A percentile compares a stretch with the other conserved stretches of the same genome.
phyloP scores from a whole-genome alignment of 2,888 invertebrate species.

The Gerris lacustris region DNA sequence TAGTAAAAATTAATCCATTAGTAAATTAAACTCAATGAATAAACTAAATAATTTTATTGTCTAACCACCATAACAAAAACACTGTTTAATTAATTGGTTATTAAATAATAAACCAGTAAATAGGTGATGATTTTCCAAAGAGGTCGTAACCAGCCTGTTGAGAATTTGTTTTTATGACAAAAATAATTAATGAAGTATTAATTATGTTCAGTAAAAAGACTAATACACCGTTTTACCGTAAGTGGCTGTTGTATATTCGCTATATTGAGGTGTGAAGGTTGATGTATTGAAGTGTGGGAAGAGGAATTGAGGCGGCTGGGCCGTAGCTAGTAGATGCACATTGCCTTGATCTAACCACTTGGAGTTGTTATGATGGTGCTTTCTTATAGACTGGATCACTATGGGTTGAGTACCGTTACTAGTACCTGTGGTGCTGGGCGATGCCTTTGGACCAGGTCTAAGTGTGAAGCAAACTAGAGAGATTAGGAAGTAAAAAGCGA shows the following conservation, averaged over 20 bases:
- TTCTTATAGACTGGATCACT: slow-evolving; percentile 2
- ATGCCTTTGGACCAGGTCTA: slow-evolving; percentile 59
- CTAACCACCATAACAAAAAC: no score
- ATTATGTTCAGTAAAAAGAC: no score
- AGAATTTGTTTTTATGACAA: no score
- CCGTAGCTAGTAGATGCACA: background rate
- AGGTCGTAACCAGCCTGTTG: no score
- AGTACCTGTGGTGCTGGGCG: slow-evolving; percentile 32
- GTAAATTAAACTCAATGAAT: no score
- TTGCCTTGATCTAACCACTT: background rate
- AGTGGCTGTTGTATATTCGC: background rate
- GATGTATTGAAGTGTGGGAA: background rate
- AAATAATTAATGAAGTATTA: no score
- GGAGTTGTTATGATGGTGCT: slow-evolving; percentile 16
- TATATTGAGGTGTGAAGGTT: background rate
- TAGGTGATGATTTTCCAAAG: no score
- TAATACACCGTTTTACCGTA: no score
- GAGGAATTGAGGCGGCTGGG: background rate
- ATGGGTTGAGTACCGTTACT: background rate
- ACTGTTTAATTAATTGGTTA: no score
- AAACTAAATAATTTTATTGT: no score
- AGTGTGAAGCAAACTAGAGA: slow-evolving; percentile 79
- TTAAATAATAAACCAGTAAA: no score
- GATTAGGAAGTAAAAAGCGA: slow-evolving; percentile 78
- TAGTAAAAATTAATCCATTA: no score